These are phyloP conservation scores for Loripinus fragilis DNA, from an alignment of 2,888 invertebrate species.

Conservation along the genomic window DNA sequence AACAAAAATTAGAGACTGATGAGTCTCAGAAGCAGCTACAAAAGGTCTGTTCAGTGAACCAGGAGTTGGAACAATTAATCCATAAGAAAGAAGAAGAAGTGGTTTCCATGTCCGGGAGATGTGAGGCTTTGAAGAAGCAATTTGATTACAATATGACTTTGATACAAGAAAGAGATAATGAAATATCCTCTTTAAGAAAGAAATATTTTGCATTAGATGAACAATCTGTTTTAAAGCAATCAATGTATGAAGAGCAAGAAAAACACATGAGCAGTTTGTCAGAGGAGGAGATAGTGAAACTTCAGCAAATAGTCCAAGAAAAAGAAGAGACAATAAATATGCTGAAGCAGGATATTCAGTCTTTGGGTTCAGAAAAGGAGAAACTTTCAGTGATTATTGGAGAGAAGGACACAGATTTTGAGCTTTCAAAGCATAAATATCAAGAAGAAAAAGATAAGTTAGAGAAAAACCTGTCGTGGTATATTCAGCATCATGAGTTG, in stretches of 20 bases:
- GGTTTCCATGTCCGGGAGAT: slow-evolving; percentile 26
- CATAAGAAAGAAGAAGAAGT: slow-evolving; percentile 18
- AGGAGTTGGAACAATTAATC: neutral
- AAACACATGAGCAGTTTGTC: neutral
- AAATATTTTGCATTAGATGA: slow-evolving; percentile 35
- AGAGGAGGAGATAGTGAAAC: slow-evolving; percentile 14
- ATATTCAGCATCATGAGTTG: slow-evolving; percentile 15
- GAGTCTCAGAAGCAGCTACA: neutral
- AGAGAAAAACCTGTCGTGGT: slow-evolving; percentile 11
- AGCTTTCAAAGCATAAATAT: slow-evolving; percentile 41
- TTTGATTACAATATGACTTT: slow-evolving; percentile 34
- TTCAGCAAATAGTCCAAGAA: slow-evolving; percentile 24
- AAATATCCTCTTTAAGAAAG: slow-evolving; percentile 36
- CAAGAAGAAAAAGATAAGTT: neutral
- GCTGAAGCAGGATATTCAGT: slow-evolving; percentile 55
- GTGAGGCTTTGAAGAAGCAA: slow-evolving; percentile 48
- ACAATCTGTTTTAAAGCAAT: slow-evolving; percentile 5
- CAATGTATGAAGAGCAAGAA: neutral
- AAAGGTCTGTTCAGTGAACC: neutral
- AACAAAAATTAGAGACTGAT: neutral
- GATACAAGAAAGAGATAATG: slow-evolving; percentile 53
- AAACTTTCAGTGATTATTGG: slow-evolving; percentile 42
- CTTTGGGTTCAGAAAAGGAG: slow-evolving; percentile 47
- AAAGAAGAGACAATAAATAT: slow-evolving; percentile 33
- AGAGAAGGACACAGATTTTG: slow-evolving; percentile 43